Conservation (phyloP, 1,140 invertebrate genomes). For the Anastrepha obliqua region DNA sequence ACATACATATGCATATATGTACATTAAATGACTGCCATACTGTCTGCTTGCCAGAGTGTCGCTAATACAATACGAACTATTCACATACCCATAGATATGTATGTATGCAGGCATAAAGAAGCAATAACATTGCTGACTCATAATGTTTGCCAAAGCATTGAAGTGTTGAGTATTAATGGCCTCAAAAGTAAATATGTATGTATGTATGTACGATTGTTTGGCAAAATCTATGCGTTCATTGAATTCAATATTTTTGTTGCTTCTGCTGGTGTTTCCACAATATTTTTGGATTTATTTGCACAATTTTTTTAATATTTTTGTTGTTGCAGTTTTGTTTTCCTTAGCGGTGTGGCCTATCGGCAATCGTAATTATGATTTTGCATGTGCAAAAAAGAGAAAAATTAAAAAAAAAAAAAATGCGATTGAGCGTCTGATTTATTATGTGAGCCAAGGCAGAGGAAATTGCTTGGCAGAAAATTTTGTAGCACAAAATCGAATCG, state of each 20-base stretch:
- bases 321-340: not conserved
- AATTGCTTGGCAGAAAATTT: not conserved
- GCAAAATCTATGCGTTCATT: constrained; percentile 9
- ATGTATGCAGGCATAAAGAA: not conserved
- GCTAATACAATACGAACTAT: not conserved
- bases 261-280: not conserved
- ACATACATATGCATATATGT: too few species aligned
- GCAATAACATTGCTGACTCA: constrained; percentile 50
- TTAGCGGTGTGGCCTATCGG: not conserved
- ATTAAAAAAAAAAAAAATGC: not conserved
- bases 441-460: not conserved
- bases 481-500: too few species aligned
- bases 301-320: not conserved
- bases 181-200: not conserved
- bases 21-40: constrained; percentile 4
- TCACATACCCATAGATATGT: not conserved
- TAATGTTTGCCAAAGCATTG: constrained; percentile 8
- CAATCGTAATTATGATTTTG: constrained; percentile 16
- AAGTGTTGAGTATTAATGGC: not conserved
- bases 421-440: not conserved
- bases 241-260: not conserved
- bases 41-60: not conserved
- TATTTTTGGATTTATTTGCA: not conserved
- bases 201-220: constrained; percentile 3
- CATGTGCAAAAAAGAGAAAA: not conserved